These are phyloP conservation scores for Pollenia labialis DNA, from an alignment of 2,888 invertebrate genomes.

Conservation along the genomic window DNA sequence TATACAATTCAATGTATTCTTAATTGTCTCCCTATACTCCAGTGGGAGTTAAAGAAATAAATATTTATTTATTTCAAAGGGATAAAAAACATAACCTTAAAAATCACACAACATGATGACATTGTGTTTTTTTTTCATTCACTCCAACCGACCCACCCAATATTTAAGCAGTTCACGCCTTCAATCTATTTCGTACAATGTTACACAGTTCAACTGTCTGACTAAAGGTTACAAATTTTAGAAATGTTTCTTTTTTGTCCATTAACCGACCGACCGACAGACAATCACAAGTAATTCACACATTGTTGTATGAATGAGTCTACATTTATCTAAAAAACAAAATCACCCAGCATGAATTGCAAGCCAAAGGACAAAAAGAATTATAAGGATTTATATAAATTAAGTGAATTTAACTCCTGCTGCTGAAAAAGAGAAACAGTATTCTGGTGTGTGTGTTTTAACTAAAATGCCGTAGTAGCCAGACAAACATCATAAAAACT, in stretches of 20 bases:
- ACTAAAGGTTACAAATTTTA: slow-evolving; percentile 45
- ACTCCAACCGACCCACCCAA: slow-evolving; percentile 41
- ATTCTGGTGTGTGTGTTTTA: slow-evolving; percentile 11
- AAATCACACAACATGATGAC: slow-evolving; percentile 53
- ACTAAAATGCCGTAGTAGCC: slow-evolving; percentile 19
- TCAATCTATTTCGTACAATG: slow-evolving; percentile 15
- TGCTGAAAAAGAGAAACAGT: background rate
- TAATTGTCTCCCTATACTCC: too few relatives aligned
- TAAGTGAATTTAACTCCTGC: slow-evolving; percentile 55
- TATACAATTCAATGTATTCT: too few relatives aligned
- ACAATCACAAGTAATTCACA: slow-evolving; percentile 34
- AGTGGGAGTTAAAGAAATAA: too few relatives aligned
- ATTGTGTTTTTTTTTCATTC: slow-evolving; percentile 19
- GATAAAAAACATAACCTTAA: background rate
- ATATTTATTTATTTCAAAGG: too few relatives aligned
- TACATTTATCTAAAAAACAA: slow-evolving; percentile 35
- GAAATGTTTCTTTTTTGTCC: background rate
- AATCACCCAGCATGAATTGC: slow-evolving; percentile 33
- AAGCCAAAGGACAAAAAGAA: slow-evolving; percentile 33
- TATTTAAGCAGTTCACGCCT: slow-evolving; percentile 65
- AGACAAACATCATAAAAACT: slow-evolving; percentile 69
- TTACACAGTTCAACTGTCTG: slow-evolving; percentile 52
- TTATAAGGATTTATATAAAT: slow-evolving; percentile 43
- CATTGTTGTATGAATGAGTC: slow-evolving; percentile 50
- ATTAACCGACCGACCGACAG: background rate